phyloP scores from a whole-genome alignment of 2,113 vertebrate species.

The Indicator maculatus region DNA sequence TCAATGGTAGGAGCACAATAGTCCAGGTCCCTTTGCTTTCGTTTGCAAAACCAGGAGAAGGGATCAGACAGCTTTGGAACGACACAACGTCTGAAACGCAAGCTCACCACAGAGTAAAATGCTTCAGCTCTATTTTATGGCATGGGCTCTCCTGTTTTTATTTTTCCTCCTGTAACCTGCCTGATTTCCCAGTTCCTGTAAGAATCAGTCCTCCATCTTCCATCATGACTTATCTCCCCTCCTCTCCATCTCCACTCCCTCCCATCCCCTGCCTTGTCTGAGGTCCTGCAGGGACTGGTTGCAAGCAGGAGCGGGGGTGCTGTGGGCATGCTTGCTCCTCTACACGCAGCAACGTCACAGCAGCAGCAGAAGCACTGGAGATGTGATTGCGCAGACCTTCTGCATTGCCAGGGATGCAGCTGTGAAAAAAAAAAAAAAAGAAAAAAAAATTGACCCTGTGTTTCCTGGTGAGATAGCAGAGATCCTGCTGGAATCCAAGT shows the following conservation, averaged over 20 bases:
- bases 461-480: not conserved
- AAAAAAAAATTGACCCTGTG: not conserved
- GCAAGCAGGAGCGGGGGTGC: constrained; percentile 20
- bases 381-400: constrained; percentile 79
- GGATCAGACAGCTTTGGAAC: not conserved
- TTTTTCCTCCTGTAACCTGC: not conserved
- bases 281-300: constrained; percentile 34
- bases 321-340: constrained; percentile 69
- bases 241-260: not conserved
- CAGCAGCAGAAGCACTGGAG: constrained; percentile 48
- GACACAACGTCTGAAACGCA: not conserved
- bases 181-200: not conserved
- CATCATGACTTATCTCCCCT: not conserved
- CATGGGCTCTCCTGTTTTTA: not conserved
- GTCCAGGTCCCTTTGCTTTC: not conserved
- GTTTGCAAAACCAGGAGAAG: not conserved
- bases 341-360: constrained; percentile 74
- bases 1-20: not conserved
- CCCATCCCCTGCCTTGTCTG: constrained; percentile 26
- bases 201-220: constrained; percentile 20
- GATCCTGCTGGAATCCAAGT: not conserved
- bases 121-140: not conserved
- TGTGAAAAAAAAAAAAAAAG: constrained; percentile 1
- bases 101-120: not conserved
- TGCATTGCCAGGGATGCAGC: constrained; percentile 77